Evolutionary conservation across 2,888 invertebrate genomes (phyloP), one percentile per base, ranked within the genome.

Genomic region (Isotomurus palustris): DNA sequence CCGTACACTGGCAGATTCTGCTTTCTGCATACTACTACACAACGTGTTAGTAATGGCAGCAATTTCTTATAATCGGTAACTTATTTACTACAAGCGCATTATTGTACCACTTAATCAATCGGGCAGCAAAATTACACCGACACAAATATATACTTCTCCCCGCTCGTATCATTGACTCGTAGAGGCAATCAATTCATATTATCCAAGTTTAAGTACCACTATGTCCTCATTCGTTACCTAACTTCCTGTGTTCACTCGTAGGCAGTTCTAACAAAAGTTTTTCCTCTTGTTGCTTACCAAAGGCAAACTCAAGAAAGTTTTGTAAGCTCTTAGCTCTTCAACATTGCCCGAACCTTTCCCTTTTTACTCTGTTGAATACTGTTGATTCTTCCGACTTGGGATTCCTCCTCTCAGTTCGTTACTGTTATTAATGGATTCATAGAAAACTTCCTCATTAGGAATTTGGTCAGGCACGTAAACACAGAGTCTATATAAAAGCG

Each of bases 211-310:
- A n/a, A n/a, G n/a, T 28, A 44, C 43, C 41, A 41, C 35, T 43
- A 24, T 32, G 40, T 43, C 52, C 29, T 43, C 40, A 24, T 27
- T 40, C 41, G 43, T 43, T 44, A 32, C 53, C 43, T 43, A 44
- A 43, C n/a, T n/a, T n/a, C n/a, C n/a, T n/a, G n/a, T n/a, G n/a
- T n/a, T n/a, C n/a, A n/a, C n/a, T n/a, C n/a, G n/a, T n/a, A n/a
- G n/a, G n/a, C n/a, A n/a, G n/a, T n/a, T n/a, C n/a, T n/a, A n/a
- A n/a, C n/a, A n/a, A n/a, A n/a, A n/a, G n/a, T n/a, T n/a, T n/a
- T n/a, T n/a, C n/a, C 43, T 43, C 27, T 32, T 53, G 41, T 53
- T 29, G 8, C 53, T 53, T 1, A 22, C 28, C 41, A n/a, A n/a
- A n/a, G n/a, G n/a, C n/a, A n/a, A n/a, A n/a, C n/a, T n/a, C n/a